phyloP scores from a whole-genome alignment of 2,113 vertebrate species.

The Catharus minimus region DNA sequence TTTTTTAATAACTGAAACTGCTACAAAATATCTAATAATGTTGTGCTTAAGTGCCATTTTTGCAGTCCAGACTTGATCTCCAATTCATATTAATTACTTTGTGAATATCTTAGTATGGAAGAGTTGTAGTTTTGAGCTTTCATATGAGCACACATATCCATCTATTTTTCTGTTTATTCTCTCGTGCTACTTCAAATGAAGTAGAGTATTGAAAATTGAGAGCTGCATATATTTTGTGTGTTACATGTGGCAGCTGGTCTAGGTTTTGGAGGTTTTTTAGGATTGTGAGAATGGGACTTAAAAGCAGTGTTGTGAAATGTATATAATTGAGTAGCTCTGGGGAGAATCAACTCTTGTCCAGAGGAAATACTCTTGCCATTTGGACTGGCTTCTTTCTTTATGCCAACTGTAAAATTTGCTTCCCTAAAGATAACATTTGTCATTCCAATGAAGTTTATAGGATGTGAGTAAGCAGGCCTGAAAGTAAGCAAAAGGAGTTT shows the following conservation, averaged over 20 bases:
- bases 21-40: neutral
- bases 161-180: neutral
- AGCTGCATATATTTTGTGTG: neutral
- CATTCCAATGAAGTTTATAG: neutral
- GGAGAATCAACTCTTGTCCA: neutral
- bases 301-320: neutral
- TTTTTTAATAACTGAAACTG: neutral
- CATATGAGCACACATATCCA: neutral
- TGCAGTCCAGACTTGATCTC: neutral
- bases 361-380: neutral
- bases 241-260: neutral
- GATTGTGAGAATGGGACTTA: neutral
- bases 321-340: neutral
- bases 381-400: neutral
- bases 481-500: constrained; percentile 1
- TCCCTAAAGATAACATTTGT: neutral
- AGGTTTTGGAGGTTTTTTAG: neutral
- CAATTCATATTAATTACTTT: neutral
- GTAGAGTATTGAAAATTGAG: neutral
- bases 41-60: neutral
- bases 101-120: neutral
- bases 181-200: neutral
- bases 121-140: neutral
- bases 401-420: neutral
- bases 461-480: neutral